These are phyloP conservation scores for Notodonta dromedarius DNA, from an alignment of 2,888 invertebrate genomes.

Conservation along the genomic window DNA sequence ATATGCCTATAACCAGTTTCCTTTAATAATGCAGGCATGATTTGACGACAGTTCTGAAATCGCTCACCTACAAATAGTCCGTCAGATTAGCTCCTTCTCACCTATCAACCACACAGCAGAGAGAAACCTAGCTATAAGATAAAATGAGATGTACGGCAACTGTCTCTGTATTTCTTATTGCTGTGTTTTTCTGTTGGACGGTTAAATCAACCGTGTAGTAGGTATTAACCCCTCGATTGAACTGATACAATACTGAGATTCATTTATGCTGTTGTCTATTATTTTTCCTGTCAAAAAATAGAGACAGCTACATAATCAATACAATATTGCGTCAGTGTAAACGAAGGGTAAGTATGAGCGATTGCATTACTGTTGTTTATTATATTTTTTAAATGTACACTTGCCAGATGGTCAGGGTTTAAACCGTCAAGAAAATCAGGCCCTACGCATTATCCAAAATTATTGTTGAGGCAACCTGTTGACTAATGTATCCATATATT, in stretches of 20 bases:
- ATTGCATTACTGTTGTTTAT: slow-evolving; percentile 15
- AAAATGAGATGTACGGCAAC: too few relatives aligned
- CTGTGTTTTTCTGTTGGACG: too few relatives aligned
- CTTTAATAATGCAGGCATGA: slow-evolving; percentile 22
- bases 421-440: slow-evolving; percentile 13
- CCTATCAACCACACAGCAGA: too few relatives aligned
- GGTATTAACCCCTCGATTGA: too few relatives aligned
- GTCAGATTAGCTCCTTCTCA: too few relatives aligned
- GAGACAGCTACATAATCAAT: too few relatives aligned
- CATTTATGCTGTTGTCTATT: too few relatives aligned
- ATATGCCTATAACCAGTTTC: slow-evolving; percentile 14
- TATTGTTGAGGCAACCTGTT: slow-evolving; percentile 17
- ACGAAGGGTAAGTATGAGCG: background rate
- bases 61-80: background rate
- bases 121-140: too few relatives aligned
- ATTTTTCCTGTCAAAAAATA: too few relatives aligned
- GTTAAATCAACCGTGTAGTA: background rate
- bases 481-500: slow-evolving; percentile 51
- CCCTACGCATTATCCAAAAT: background rate
- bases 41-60: slow-evolving; percentile 15
- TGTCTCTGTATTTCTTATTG: too few relatives aligned
- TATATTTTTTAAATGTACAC: slow-evolving; percentile 20
- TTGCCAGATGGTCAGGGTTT: slow-evolving; percentile 35
- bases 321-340: too few relatives aligned
- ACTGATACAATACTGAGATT: too few relatives aligned